Evolutionary conservation across 2,113 vertebrate genomes (phyloP).

Genomic region (Salvelinus sp.): DNA sequence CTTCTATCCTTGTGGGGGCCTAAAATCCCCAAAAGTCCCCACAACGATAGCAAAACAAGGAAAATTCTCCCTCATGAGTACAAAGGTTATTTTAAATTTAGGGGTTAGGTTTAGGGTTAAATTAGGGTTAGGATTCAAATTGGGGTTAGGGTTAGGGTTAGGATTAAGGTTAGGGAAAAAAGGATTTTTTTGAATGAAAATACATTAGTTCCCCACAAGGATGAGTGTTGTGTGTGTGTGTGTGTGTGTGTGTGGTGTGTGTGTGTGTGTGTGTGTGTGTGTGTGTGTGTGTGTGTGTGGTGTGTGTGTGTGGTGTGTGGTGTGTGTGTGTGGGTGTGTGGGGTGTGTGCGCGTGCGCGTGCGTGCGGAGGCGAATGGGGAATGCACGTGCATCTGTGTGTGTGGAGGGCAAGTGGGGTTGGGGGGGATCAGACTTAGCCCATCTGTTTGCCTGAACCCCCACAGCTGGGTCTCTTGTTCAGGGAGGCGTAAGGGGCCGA

Average conservation of each 20-base stretch:
- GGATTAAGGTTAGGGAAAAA: no score
- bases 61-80: no score
- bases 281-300: conserved; percentile 23
- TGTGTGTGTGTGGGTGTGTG: conserved; percentile 16
- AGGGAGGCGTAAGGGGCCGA: no score
- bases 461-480: conserved; percentile 24
- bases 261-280: conserved; percentile 24
- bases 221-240: conserved; percentile 16
- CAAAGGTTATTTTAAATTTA: no score
- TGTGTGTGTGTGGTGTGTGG: conserved; percentile 21
- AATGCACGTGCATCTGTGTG: background rate
- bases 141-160: no score
- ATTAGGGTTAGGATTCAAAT: no score
- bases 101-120: no score
- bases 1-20: no score
- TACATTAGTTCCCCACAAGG: no score
- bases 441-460: conserved; percentile 49
- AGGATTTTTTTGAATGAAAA: no score
- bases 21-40: no score
- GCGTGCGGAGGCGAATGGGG: conserved; percentile 19
- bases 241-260: conserved; percentile 25
- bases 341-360: conserved; percentile 11
- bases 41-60: no score
- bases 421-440: conserved; percentile 36
- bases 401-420: conserved; percentile 14